Evolutionary conservation across 2,888 invertebrate genomes (phyloP).

Genomic region (Noctua janthe): DNA sequence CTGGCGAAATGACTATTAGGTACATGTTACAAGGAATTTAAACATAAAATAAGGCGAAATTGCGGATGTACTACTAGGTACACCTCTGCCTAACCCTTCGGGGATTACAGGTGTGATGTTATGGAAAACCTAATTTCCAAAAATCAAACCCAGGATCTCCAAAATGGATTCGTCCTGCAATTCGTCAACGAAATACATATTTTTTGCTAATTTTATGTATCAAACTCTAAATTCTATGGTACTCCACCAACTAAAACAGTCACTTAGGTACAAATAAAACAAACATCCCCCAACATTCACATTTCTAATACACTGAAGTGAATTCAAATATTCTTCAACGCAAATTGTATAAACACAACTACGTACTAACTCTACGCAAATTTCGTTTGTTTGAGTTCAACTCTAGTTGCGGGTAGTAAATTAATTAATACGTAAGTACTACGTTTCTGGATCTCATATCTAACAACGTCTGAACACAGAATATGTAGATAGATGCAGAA

Average conservation of each 20-base stretch:
- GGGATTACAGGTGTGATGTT: not conserved
- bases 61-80: not conserved
- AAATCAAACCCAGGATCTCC: not conserved
- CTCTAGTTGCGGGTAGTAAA: slow-evolving; percentile 70
- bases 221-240: not conserved
- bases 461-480: slow-evolving; percentile 32
- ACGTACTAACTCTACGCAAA: slow-evolving; percentile 49
- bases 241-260: not conserved
- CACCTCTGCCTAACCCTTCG: not conserved
- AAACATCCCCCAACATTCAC: slow-evolving; percentile 1
- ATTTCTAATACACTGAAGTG: slow-evolving; percentile 47
- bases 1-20: too few relatives aligned
- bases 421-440: slow-evolving; percentile 73
- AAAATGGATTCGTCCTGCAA: not conserved
- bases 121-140: not conserved
- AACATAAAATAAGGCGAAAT: too few relatives aligned
- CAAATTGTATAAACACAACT: slow-evolving; percentile 53
- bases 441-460: slow-evolving; percentile 66
- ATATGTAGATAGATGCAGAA: not conserved
- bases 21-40: too few relatives aligned
- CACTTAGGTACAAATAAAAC: not conserved
- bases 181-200: not conserved
- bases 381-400: slow-evolving; percentile 67
- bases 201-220: too few relatives aligned
- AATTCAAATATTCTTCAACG: slow-evolving; percentile 64